These are phyloP conservation scores for Lepas anatifera DNA, from an alignment of 2,888 invertebrate species.

Conservation along the genomic window DNA sequence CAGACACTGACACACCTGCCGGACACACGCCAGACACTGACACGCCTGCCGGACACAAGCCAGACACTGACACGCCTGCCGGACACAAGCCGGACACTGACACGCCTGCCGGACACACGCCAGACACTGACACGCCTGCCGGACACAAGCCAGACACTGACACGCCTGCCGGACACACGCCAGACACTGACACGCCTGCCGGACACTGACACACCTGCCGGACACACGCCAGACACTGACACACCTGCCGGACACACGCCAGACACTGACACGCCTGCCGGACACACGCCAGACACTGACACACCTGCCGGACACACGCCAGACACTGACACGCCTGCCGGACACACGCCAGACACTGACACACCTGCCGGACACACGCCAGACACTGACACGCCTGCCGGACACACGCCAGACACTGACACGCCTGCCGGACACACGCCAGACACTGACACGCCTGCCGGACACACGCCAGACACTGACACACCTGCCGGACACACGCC, in stretches of 20 bases:
- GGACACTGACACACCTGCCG: slow-evolving; percentile 41
- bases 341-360: slow-evolving; percentile 30
- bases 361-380: slow-evolving; percentile 34
- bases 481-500: slow-evolving; percentile 34
- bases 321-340: slow-evolving; percentile 40
- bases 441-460: slow-evolving; percentile 40
- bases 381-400: slow-evolving; percentile 40
- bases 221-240: slow-evolving; percentile 30
- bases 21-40: slow-evolving; percentile 26
- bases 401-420: slow-evolving; percentile 30
- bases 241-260: slow-evolving; percentile 34
- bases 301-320: slow-evolving; percentile 34
- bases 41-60: slow-evolving; percentile 36
- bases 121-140: slow-evolving; percentile 40
- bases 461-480: slow-evolving; percentile 30
- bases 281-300: slow-evolving; percentile 30
- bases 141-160: slow-evolving; percentile 26
- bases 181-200: no score
- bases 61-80: slow-evolving; percentile 40
- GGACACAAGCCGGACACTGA: slow-evolving; percentile 26
- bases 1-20: slow-evolving; percentile 40
- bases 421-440: slow-evolving; percentile 34
- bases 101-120: slow-evolving; percentile 36
- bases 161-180: slow-evolving; percentile 36
- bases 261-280: slow-evolving; percentile 40